A percentile compares a stretch with the other conserved stretches of the same genome.
These are phyloP conservation scores for Mustela lutreola DNA, from an alignment of 2,113 vertebrate genomes.

Conservation along the genomic window DNA sequence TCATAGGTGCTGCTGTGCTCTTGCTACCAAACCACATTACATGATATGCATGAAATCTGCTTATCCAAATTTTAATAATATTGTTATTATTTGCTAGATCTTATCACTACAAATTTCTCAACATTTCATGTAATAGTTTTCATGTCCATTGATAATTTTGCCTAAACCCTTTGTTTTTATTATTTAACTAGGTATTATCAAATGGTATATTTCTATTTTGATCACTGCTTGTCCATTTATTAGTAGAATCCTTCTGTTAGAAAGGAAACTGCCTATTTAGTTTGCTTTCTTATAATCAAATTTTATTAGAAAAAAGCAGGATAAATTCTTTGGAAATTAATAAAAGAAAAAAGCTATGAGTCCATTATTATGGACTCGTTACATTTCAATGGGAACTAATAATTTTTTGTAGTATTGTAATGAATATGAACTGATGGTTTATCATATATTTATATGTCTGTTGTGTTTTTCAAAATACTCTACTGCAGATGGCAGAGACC, in stretches of 20 bases:
- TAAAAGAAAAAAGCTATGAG: not conserved
- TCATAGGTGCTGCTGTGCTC: not conserved
- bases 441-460: not conserved
- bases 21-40: not conserved
- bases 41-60: not conserved
- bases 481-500: not conserved
- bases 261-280: not conserved
- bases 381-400: not conserved
- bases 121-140: not conserved
- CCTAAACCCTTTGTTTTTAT: not conserved
- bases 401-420: not conserved
- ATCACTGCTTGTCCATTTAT: not conserved
- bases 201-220: not conserved
- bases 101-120: not conserved
- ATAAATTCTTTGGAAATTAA: not conserved
- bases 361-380: not conserved
- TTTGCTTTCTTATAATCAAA: not conserved
- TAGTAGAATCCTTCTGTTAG: not conserved
- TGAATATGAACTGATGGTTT: not conserved
- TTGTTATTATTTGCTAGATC: not conserved
- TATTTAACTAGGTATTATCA: not conserved
- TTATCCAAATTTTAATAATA: not conserved
- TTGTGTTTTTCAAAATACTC: not conserved
- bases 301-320: not conserved
- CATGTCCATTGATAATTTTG: not conserved